These are phyloP conservation scores for Sebastes cheni DNA, from an alignment of 2,797 vertebrate genomes.

Conservation along the genomic window DNA sequence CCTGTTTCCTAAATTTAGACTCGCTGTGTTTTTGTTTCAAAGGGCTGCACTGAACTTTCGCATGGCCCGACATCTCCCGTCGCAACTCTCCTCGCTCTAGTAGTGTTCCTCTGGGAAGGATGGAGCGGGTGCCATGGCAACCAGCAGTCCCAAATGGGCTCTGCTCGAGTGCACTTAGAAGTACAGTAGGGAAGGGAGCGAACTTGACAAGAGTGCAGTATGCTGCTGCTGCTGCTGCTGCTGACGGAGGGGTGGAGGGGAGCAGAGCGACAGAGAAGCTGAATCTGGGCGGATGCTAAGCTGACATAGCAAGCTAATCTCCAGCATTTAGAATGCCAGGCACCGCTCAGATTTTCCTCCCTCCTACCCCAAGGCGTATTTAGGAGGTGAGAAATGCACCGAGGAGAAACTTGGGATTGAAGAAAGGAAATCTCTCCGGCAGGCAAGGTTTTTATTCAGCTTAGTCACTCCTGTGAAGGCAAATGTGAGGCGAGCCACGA, in stretches of 20 bases:
- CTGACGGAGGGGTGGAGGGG: conserved; percentile 41
- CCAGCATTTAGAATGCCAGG: conserved; percentile 57
- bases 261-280: conserved; percentile 49
- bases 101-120: conserved; percentile 68
- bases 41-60: conserved; percentile 74
- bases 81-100: conserved; percentile 44
- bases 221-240: conserved; percentile 8
- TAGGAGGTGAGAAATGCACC: conserved; percentile 53
- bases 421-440: conserved; percentile 47
- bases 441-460: conserved; percentile 52
- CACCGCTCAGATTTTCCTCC: conserved; percentile 39
- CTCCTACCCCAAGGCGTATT: conserved; percentile 40
- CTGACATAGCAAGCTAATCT: conserved; percentile 71
- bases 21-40: conserved; percentile 51
- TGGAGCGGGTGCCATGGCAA: conserved; percentile 70
- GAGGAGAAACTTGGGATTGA: conserved; percentile 42
- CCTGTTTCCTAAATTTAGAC: conserved; percentile 67
- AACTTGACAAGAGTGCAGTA: conserved; percentile 49
- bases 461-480: conserved; percentile 50
- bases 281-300: conserved; percentile 63
- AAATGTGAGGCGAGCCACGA: conserved; percentile 23
- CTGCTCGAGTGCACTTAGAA: conserved; percentile 59
- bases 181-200: conserved; percentile 64
- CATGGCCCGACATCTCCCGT: conserved; percentile 72
- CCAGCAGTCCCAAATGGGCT: conserved; percentile 68